phyloP scores from a whole-genome alignment of 2,888 invertebrate species.

The Falcaria lacertinaria region DNA sequence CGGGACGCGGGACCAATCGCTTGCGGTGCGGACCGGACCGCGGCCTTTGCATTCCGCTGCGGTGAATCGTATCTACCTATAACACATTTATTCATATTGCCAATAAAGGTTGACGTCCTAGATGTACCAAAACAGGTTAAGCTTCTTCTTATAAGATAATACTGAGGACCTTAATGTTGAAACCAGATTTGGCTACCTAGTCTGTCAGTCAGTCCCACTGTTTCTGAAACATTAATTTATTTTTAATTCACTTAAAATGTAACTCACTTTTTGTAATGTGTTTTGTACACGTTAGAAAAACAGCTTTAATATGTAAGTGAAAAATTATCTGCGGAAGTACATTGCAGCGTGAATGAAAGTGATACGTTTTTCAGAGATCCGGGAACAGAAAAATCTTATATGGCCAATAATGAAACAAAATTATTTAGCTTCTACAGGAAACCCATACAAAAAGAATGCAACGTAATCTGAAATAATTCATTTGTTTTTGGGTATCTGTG shows the following conservation, averaged over 20 bases:
- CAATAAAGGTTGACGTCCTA: conserved; percentile 3
- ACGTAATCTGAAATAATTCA: no score
- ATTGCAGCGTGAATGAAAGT: neutral
- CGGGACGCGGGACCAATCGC: conserved; percentile 45
- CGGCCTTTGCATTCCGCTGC: conserved; percentile 23
- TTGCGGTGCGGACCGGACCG: conserved; percentile 20
- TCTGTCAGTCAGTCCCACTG: no score
- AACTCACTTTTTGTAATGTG: no score
- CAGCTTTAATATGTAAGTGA: neutral
- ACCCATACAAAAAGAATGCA: no score
- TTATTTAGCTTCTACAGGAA: no score
- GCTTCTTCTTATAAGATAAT: neutral
- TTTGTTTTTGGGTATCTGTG: no score
- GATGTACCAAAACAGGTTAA: conserved; percentile 1
- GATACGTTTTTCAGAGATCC: neutral
- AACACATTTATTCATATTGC: conserved; percentile 2
- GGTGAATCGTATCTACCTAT: conserved; percentile 21
- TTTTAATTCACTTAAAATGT: no score
- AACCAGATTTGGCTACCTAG: neutral
- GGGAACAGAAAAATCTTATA: no score
- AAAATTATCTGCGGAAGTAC: neutral
- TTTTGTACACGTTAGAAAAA: no score
- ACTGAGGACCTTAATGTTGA: neutral
- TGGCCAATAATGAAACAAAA: no score
- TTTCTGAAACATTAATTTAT: no score